Percentiles rank a stretch among this genome's conserved stretches.
phyloP scores from a whole-genome alignment of 2,797 vertebrate genomes.

The Mus caroli region DNA sequence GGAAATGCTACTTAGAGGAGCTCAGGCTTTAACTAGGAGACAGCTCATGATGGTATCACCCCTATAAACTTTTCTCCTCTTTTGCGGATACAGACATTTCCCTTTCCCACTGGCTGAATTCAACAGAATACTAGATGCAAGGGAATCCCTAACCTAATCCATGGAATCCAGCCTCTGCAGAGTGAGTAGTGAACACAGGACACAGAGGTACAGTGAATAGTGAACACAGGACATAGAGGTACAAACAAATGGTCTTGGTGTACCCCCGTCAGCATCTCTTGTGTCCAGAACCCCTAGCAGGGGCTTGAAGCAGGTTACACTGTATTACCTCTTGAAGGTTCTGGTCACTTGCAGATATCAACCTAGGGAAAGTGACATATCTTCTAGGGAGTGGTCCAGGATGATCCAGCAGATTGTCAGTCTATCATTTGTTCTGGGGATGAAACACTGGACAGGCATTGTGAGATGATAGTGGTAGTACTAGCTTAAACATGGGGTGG shows the following conservation, averaged over 20 bases:
- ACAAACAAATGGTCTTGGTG: not conserved
- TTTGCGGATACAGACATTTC: not conserved
- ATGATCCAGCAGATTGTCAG: not conserved
- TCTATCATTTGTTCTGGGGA: not conserved
- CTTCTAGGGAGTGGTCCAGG: not conserved
- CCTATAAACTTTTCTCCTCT: not conserved
- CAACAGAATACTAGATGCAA: not conserved
- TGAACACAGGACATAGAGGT: not conserved
- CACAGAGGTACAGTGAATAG: not conserved
- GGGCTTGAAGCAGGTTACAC: not conserved
- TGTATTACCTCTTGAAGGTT: not conserved
- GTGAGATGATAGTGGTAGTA: too few relatives aligned
- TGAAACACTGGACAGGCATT: not conserved
- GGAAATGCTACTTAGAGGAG: not conserved
- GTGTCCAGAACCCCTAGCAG: not conserved
- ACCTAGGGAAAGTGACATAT: not conserved
- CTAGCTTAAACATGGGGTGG: not conserved
- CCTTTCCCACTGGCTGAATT: not conserved
- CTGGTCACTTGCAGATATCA: not conserved
- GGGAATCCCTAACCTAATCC: not conserved
- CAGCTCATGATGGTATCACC: not conserved
- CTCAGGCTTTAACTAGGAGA: not conserved
- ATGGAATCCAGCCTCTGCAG: not conserved
- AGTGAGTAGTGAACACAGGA: not conserved
- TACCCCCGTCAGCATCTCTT: accelerated